Conservation (phyloP, 2,113 vertebrate genomes). For the Columba livia region DNA sequence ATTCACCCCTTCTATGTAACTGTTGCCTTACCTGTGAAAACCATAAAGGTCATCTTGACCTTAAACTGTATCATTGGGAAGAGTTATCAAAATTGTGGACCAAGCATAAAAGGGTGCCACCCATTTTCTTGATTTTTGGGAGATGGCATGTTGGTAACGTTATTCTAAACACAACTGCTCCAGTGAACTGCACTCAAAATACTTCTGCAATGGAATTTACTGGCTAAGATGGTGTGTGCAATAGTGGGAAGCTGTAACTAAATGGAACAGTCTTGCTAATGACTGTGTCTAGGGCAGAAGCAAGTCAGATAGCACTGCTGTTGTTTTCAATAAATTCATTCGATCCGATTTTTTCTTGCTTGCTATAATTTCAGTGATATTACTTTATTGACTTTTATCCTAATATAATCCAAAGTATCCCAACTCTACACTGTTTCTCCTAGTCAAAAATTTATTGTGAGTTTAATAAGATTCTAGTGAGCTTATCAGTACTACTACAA, state of each 20-base stretch:
- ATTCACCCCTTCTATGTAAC: constrained; percentile 57
- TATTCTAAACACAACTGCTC: neutral
- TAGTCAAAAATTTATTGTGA: neutral
- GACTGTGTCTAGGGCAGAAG: neutral
- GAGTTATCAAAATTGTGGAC: neutral
- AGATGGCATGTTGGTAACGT: neutral
- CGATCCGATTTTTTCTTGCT: neutral
- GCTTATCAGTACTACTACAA: neutral
- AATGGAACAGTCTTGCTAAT: neutral
- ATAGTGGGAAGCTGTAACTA: neutral
- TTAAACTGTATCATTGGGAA: constrained; percentile 5
- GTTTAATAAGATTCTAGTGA: neutral
- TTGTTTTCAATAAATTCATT: neutral
- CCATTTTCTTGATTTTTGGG: neutral
- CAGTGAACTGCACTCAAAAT: neutral
- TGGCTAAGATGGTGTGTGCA: neutral
- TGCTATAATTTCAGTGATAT: neutral
- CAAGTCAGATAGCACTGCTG: neutral
- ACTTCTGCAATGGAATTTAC: neutral
- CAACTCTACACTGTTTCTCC: neutral
- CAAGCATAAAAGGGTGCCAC: neutral
- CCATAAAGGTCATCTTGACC: constrained; percentile 26
- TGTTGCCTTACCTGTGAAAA: constrained; percentile 35
- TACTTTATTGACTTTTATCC: neutral
- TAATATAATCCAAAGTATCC: neutral